Evolutionary conservation across 2,888 invertebrate genomes (phyloP).

Genomic region (Diplolepis rosae): DNA sequence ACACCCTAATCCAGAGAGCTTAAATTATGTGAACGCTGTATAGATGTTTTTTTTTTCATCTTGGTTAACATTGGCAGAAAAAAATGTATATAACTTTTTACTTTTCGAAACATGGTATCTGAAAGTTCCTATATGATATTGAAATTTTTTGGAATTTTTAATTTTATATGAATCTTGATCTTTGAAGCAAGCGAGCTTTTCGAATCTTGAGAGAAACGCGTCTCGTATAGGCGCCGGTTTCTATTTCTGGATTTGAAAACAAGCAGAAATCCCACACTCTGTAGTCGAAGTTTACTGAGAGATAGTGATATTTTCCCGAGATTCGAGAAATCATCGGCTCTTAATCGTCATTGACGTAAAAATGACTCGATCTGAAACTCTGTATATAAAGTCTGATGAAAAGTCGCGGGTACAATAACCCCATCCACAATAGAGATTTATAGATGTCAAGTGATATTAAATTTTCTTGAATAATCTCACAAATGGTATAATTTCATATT

Average conservation of each 20-base stretch:
- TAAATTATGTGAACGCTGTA: too few species aligned
- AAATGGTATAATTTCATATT: background rate
- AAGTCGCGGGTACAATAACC: background rate
- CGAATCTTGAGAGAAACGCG: conserved; percentile 48
- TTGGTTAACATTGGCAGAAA: too few species aligned
- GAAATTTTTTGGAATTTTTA: background rate
- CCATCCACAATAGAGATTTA: background rate
- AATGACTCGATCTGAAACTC: background rate
- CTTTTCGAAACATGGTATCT: background rate
- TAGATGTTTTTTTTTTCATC: too few species aligned
- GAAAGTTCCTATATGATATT: background rate
- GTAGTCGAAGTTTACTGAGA: conserved; percentile 41
- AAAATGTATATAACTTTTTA: too few species aligned
- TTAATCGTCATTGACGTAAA: background rate
- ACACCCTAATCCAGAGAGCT: too few species aligned
- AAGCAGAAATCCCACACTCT: conserved; percentile 56
- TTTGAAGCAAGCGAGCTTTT: conserved; percentile 41
- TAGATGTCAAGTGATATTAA: background rate
- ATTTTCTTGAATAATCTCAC: background rate
- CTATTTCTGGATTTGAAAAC: conserved; percentile 68
- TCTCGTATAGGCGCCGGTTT: conserved; percentile 53
- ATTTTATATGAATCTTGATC: background rate
- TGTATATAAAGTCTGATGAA: background rate
- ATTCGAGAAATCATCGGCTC: background rate
- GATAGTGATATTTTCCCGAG: conserved; percentile 20